Evolutionary conservation across 2,888 invertebrate genomes (phyloP).

Genomic region (Cheilosia impressa): DNA sequence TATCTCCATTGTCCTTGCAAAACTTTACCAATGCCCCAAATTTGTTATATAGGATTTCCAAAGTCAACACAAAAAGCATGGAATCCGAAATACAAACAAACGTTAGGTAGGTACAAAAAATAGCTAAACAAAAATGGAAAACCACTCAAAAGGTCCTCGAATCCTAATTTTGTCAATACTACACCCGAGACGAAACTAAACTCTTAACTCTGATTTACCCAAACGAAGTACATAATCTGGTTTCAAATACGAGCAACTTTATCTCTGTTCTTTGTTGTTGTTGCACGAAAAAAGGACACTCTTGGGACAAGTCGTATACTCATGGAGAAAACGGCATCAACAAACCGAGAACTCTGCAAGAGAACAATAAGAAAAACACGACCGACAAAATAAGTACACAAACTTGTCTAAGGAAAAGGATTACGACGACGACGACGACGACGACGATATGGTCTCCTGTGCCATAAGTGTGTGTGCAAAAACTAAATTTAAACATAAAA

Average conservation of each 20-base stretch:
- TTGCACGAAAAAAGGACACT: constrained; percentile 34
- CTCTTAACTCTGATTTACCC: constrained; percentile 57
- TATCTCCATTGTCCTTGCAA: constrained; percentile 18
- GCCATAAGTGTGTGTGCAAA: constrained; percentile 32
- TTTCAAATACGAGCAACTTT: constrained; percentile 51
- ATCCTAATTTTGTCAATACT: constrained; percentile 63
- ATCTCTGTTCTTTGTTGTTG: constrained; percentile 51
- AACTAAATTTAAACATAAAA: constrained; percentile 49
- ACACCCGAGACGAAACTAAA: constrained; percentile 39
- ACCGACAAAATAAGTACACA: constrained; percentile 19
- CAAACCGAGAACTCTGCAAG: constrained; percentile 19
- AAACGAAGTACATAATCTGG: constrained; percentile 62
- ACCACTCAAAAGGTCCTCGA: constrained; percentile 44
- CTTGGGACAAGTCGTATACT: constrained; percentile 12
- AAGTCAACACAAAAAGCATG: constrained; percentile 11
- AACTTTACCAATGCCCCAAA: constrained; percentile 37
- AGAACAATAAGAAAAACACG: constrained; percentile 37
- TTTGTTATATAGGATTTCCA: neutral
- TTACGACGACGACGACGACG: constrained; percentile 19
- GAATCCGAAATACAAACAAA: neutral
- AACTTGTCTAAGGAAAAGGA: constrained; percentile 52
- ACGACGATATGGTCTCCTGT: neutral
- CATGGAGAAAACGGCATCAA: constrained; percentile 4
- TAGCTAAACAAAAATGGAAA: neutral
- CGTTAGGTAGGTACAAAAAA: constrained; percentile 4